Evolutionary conservation across 2,113 vertebrate species (phyloP).

Genomic region (Acrocephalus arundinaceus): DNA sequence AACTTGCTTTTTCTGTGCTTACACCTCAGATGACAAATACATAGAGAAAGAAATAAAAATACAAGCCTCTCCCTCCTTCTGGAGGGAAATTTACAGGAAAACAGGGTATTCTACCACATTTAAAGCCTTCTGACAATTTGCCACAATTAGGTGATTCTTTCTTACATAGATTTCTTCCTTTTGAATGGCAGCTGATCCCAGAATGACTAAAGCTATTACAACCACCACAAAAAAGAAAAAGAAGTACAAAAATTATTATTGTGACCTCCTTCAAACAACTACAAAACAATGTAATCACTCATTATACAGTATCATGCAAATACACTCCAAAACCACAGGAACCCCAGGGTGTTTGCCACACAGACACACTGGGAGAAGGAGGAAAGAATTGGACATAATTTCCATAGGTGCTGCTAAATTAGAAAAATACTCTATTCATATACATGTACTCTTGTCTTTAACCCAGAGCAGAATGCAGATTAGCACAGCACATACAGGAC

Average conservation of each 20-base stretch:
- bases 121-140: constrained; percentile 9
- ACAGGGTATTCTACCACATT: background rate
- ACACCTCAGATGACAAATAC: background rate
- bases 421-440: background rate
- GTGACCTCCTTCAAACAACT: background rate
- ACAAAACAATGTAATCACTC: background rate
- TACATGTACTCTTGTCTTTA: background rate
- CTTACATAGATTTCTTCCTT: background rate
- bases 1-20: background rate
- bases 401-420: constrained; percentile 5
- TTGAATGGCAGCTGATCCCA: background rate
- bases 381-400: constrained; percentile 13
- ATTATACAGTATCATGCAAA: constrained; percentile 21
- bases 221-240: background rate
- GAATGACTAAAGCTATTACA: constrained; percentile 18
- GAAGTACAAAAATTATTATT: background rate
- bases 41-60: background rate
- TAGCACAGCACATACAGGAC: background rate
- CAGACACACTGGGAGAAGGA: background rate
- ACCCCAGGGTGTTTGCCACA: constrained; percentile 29
- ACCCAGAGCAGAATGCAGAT: background rate
- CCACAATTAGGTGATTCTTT: background rate
- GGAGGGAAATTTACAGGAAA: background rate
- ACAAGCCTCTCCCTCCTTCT: background rate
- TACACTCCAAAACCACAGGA: constrained; percentile 13